Base-by-base conservation (phyloP, 2,113 vertebrate genomes). In the Passer domesticus region DNA sequence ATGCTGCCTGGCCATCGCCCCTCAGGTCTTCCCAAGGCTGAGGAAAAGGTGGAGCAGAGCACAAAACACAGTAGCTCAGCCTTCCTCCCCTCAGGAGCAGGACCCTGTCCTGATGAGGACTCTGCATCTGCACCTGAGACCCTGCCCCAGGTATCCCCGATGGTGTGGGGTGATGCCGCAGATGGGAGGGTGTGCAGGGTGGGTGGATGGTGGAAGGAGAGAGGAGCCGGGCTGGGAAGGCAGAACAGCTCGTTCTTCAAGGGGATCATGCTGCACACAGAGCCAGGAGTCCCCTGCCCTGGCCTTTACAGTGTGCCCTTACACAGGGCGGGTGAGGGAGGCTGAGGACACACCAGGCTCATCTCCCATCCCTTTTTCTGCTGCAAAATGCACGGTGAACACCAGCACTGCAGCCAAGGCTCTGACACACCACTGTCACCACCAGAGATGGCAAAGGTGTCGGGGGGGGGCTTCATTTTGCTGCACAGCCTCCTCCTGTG, bases 91-190 rank as follows among this genome's bases (percentile, higher is more conserved):
- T 20, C 43, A 33, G 50, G 23, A 83, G 83, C 56, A 76, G 62
- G 11, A 67, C 21, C 11, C 5, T 0, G 17, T 41, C 39, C 62
- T 60, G 5, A 18, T 6, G 12, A 87, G 16, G 50, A 22, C 0
- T 0, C 17, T 31, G 72, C 35, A 8, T 59, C 66, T 64, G 53
- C 39, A 55, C 72, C 4, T 1, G 0, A 74, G 66, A n/a, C 3
- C 9, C 10, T 24, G 27, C 10, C 23, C 11, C 46, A 53, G 27
- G 24, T 44, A 25, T 24, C 31, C 11, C 7, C 17, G 3, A 1
- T 9, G n/a, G 10, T 0, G 0, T 31, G 23, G 8, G 11, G 6
- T 28, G 37, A 49, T 15, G n/a, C 52, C 30, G 5, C 2, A 28
- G n/a, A 8, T 37, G 55, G 33, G 6, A 25, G 72, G 11, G 19